Conservation (phyloP, 2,797 vertebrate genomes). For the Danio tinwini region DNA sequence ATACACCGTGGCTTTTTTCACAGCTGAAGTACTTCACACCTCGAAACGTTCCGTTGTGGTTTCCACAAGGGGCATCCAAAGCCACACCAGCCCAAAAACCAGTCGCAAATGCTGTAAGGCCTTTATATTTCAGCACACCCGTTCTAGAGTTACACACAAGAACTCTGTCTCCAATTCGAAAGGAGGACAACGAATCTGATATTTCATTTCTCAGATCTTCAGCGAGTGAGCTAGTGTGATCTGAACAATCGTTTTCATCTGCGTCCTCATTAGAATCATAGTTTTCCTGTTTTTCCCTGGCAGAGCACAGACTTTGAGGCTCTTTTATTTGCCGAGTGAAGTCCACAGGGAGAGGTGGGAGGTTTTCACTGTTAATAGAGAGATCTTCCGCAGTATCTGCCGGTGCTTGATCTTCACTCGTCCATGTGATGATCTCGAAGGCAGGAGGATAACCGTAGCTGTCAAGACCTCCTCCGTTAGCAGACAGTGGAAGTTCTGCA, state of each 20-base stretch:
- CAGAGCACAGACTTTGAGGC: constrained; percentile 8
- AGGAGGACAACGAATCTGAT: constrained; percentile 61
- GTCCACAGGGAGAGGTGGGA: constrained; percentile 67
- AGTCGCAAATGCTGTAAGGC: constrained; percentile 59
- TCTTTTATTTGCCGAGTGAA: constrained; percentile 34
- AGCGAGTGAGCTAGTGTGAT: constrained; percentile 44
- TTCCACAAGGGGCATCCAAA: constrained; percentile 69
- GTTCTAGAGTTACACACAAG: constrained; percentile 68
- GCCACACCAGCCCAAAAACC: constrained; percentile 73
- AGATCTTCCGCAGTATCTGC: constrained; percentile 64
- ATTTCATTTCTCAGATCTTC: constrained; percentile 58
- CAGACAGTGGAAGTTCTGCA: constrained; percentile 68
- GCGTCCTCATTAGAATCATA: constrained; percentile 25
- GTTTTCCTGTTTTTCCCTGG: constrained; percentile 22
- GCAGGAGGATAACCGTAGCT: constrained; percentile 62
- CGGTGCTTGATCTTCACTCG: constrained; percentile 65
- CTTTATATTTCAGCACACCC: constrained; percentile 72
- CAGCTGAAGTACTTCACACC: constrained; percentile 72
- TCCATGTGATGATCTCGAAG: constrained; percentile 64
- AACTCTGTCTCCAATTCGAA: constrained; percentile 69
- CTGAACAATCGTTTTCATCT: constrained; percentile 37
- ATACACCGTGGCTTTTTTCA: constrained; percentile 64
- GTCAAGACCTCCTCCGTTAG: constrained; percentile 56
- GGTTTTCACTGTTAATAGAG: constrained; percentile 63
- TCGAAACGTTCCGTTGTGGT: constrained; percentile 66